phyloP scores from a whole-genome alignment of 2,113 vertebrate species.

The Phalacrocorax brasilianus region DNA sequence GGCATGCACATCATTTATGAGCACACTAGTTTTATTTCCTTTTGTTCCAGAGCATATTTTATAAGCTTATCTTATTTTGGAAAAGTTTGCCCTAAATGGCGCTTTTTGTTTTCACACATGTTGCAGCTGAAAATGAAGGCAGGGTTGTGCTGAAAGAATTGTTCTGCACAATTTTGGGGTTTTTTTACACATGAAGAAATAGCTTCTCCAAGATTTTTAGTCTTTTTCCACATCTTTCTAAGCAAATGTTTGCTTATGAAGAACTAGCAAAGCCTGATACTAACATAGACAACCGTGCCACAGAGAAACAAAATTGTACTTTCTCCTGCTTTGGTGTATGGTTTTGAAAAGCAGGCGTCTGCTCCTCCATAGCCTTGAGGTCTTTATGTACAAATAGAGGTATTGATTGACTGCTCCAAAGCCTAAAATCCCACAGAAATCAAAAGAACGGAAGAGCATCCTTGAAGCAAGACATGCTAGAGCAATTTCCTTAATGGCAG shows the following conservation, averaged over 20 bases:
- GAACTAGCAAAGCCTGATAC: not conserved
- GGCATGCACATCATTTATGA: accelerated
- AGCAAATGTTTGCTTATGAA: not conserved
- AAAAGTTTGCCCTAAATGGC: not conserved
- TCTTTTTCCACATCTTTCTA: not conserved
- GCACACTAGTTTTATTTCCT: not conserved
- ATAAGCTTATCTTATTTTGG: not conserved
- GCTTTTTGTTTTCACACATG: not conserved
- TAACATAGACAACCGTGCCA: not conserved
- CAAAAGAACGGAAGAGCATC: not conserved
- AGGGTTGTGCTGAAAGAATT: not conserved
- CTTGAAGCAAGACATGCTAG: not conserved
- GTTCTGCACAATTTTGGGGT: not conserved
- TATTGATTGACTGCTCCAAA: not conserved
- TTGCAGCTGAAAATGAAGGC: not conserved
- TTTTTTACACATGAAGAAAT: not conserved
- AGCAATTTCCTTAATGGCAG: not conserved
- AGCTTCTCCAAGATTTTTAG: not conserved
- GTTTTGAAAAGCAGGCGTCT: not conserved
- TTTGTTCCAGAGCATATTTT: not conserved
- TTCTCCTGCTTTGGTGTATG: not conserved
- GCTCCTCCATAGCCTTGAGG: not conserved
- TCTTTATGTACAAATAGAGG: not conserved
- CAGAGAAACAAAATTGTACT: not conserved
- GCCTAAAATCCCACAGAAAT: not conserved